These are phyloP conservation scores for Galeopsomyia nigrocyanea DNA, from an alignment of 2,888 invertebrate species.

Conservation along the genomic window DNA sequence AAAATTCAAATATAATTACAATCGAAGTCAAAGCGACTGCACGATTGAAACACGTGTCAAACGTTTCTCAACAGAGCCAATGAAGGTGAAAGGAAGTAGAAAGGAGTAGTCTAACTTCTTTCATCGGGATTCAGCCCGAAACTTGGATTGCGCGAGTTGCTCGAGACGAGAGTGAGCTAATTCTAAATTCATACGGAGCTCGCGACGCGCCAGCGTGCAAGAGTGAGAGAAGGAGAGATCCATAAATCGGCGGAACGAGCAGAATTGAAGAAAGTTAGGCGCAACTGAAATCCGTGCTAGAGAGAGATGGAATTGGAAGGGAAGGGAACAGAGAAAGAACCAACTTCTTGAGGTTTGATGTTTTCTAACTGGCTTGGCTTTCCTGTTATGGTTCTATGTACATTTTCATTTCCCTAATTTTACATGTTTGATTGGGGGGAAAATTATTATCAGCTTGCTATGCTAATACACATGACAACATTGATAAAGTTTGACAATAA, in stretches of 20 bases:
- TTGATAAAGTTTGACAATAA: not conserved
- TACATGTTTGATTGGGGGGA: no score
- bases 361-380: no score
- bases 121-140: slow-evolving; percentile 29
- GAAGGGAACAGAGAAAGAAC: not conserved
- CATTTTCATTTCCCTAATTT: no score
- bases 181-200: slow-evolving; percentile 42
- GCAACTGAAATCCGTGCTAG: not conserved
- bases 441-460: no score
- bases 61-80: not conserved
- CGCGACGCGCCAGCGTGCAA: slow-evolving; percentile 3
- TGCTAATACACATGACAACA: no score
- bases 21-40: not conserved
- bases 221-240: slow-evolving; percentile 21
- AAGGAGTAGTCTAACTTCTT: slow-evolving; percentile 2
- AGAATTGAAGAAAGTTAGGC: slow-evolving; percentile 29
- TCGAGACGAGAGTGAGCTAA: slow-evolving; percentile 31
- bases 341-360: no score
- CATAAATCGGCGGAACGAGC: slow-evolving; percentile 37
- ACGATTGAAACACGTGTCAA: slow-evolving; percentile 23
- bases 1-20: not conserved
- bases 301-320: not conserved
- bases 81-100: not conserved
- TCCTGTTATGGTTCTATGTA: no score
- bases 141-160: slow-evolving; percentile 33